Base-by-base conservation (phyloP, 2,113 vertebrate genomes). In the Gavialis gangeticus region DNA sequence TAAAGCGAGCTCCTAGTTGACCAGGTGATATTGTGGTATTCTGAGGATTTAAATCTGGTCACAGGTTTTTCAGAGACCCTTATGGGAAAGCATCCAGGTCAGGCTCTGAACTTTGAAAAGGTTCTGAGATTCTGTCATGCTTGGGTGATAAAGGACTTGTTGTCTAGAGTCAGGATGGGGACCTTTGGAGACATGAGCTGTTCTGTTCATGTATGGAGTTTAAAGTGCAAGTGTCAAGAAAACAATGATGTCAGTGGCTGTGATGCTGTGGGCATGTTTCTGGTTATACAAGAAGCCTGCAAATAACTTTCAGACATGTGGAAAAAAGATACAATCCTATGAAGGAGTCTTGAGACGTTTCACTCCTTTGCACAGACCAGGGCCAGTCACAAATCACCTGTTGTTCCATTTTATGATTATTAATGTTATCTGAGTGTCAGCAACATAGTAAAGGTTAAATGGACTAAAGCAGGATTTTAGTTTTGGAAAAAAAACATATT, bases 121-220 rank as follows among this genome's bases (percentile, higher is more conserved):
- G 21, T 21, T 18, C n/a, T 76, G 54, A 67, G 64, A 82, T 58
- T 69, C 22, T 58, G 22, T 37, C 10, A 82, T 34, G n/a, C 15
- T 14, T 6, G 2, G 73, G 19, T 89, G 89, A 85, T n/a, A 12
- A 93, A 83, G 5, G 5, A 6, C 24, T 4, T 24, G 4, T 30
- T 85, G 54, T 19, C 25, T 79, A 88, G 93, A 96, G 89, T 64
- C 57, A 92, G 54, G 71, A 90, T 14, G 27, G 62, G 5, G 12
- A 66, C 4, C 12, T 84, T 90, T 78, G 55, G 57, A 22, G 88
- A 78, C 60, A 78, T 75, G 66, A 55, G 57, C 24, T 84, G 8
- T 60, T 19, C 5, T 84, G 22, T 78, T 90, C 71, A 16, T 92
- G 91, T 79, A 56, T 10, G 92, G 14, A 87, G 93, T 93, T 85